Conservation (phyloP, 2,888 invertebrate species). For the Clepsis dumicolana region DNA sequence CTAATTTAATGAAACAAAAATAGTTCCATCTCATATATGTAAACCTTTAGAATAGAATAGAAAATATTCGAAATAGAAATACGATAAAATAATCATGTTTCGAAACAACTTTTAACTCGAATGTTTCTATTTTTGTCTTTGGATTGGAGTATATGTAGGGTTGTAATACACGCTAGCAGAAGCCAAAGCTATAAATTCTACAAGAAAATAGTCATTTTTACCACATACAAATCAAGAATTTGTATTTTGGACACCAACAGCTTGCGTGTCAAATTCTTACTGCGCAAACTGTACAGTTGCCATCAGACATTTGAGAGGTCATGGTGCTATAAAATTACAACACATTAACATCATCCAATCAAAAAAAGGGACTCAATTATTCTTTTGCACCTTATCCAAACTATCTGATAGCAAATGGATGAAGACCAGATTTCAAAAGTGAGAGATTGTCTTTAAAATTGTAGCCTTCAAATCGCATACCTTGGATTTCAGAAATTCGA, state of each 20-base stretch:
- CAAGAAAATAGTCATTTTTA: too few relatives aligned
- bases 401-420: neutral
- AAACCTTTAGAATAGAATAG: slow-evolving; percentile 62
- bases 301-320: neutral
- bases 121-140: slow-evolving; percentile 58
- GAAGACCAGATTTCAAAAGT: neutral
- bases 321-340: neutral
- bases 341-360: neutral
- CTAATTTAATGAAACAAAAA: slow-evolving; percentile 61
- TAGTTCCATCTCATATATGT: slow-evolving; percentile 56
- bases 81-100: slow-evolving; percentile 54
- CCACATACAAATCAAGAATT: neutral
- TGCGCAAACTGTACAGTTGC: neutral
- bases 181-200: slow-evolving; percentile 1
- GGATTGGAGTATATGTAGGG: slow-evolving; percentile 55
- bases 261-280: neutral
- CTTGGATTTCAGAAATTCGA: neutral
- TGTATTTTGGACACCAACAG: neutral
- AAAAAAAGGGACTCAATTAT: neutral
- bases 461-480: neutral
- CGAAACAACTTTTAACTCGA: slow-evolving; percentile 50
- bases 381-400: neutral
- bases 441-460: neutral
- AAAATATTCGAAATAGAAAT: slow-evolving; percentile 62
- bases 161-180: slow-evolving; percentile 20